Evolutionary conservation across 2,797 vertebrate genomes (phyloP).

Genomic region (Acipenser ruthenus): DNA sequence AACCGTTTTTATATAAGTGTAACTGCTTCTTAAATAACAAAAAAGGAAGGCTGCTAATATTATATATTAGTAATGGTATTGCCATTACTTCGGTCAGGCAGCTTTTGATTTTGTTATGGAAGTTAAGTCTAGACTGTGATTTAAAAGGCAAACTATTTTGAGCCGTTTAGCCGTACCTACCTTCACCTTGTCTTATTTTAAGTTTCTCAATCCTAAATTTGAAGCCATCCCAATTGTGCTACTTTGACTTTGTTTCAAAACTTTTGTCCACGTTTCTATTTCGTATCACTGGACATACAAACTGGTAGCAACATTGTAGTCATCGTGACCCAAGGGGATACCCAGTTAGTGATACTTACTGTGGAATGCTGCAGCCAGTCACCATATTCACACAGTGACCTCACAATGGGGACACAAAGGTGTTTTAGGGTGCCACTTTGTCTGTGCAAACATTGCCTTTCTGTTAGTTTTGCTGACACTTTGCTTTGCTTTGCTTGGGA

Average conservation of each 20-base stretch:
- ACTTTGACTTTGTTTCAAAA: too few relatives aligned
- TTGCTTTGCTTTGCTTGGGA: too few relatives aligned
- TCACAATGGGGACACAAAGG: too few relatives aligned
- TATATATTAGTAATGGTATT: slow-evolving; percentile 21
- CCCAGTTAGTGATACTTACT: slow-evolving; percentile 41
- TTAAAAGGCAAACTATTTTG: background rate
- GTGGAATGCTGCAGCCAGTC: slow-evolving; percentile 2
- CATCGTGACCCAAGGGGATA: slow-evolving; percentile 16
- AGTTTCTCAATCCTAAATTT: too few relatives aligned
- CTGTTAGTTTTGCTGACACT: too few relatives aligned
- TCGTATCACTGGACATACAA: slow-evolving; percentile 13
- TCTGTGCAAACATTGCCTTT: too few relatives aligned
- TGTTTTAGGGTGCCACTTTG: too few relatives aligned
- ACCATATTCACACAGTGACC: too few relatives aligned
- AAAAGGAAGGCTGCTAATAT: background rate
- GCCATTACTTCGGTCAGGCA: slow-evolving; percentile 37
- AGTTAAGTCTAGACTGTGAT: background rate
- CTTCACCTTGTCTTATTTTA: too few relatives aligned
- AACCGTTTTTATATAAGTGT: slow-evolving; percentile 35
- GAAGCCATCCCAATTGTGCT: too few relatives aligned
- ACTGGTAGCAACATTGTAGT: slow-evolving; percentile 15
- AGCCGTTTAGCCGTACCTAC: too few relatives aligned
- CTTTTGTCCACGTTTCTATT: too few relatives aligned
- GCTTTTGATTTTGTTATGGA: slow-evolving; percentile 31
- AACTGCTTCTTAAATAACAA: background rate